phyloP scores from a whole-genome alignment of 2,113 vertebrate species.

The Ploceus nigricollis region DNA sequence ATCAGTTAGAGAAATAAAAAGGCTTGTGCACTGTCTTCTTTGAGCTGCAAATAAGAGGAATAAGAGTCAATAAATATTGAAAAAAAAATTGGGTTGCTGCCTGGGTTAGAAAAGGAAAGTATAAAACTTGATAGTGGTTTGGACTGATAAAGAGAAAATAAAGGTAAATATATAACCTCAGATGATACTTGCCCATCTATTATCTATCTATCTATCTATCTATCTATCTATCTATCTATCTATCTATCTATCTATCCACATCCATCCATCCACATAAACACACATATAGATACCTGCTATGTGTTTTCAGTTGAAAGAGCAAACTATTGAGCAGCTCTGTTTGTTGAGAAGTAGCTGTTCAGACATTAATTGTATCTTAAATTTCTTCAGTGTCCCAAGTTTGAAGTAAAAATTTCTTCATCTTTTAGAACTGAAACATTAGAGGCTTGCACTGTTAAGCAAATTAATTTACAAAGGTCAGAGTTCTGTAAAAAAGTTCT shows the following conservation, averaged over 20 bases:
- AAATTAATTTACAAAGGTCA: not conserved
- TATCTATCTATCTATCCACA: not conserved
- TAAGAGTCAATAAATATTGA: not conserved
- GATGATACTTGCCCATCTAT: not conserved
- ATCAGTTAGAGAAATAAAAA: not conserved
- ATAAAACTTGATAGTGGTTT: not conserved
- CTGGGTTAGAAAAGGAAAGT: not conserved
- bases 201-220: accelerated
- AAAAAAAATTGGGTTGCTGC: not conserved
- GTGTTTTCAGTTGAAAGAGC: not conserved
- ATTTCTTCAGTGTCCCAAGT: not conserved
- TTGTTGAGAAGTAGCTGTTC: not conserved
- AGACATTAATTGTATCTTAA: not conserved
- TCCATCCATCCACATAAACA: accelerated
- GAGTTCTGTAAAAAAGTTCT: not conserved
- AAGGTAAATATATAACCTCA: not conserved
- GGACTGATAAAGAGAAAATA: not conserved
- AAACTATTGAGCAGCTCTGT: not conserved
- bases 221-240: not conserved
- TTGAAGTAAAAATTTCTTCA: not conserved
- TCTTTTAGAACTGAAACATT: not conserved
- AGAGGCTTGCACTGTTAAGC: not conserved
- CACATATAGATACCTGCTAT: not conserved
- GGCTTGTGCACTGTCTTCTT: not conserved
- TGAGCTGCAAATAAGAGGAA: not conserved